Evolutionary conservation across 1,140 invertebrate genomes (phyloP).

Genomic region (Charaxes varanes): DNA sequence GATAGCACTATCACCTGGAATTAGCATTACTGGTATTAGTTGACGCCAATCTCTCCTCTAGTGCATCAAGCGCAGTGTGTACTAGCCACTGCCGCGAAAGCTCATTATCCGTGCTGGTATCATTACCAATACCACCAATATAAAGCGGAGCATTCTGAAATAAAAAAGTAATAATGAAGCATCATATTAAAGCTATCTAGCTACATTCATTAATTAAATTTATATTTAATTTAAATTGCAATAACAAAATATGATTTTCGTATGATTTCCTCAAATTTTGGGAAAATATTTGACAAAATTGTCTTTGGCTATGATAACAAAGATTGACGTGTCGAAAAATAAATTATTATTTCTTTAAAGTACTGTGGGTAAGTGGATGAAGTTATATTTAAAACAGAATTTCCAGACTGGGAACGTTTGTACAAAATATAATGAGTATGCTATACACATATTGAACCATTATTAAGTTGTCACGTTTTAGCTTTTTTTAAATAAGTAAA

Average conservation of each 20-base stretch:
- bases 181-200: neutral
- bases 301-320: constrained; percentile 24
- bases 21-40: too few species aligned
- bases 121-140: constrained; percentile 86
- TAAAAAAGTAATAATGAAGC: constrained; percentile 11
- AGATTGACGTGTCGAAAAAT: constrained; percentile 3
- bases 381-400: too few species aligned
- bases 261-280: neutral
- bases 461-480: too few species aligned
- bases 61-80: constrained; percentile 94
- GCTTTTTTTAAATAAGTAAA: too few species aligned
- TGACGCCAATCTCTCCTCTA: constrained; percentile 91
- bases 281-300: constrained; percentile 4
- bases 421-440: too few species aligned
- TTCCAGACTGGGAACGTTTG: too few species aligned
- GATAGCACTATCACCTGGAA: too few species aligned
- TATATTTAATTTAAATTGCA: too few species aligned
- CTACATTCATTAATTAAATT: neutral
- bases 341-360: neutral
- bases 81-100: constrained; percentile 90
- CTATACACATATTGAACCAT: too few species aligned
- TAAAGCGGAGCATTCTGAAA: constrained; percentile 93
- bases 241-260: too few species aligned
- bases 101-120: constrained; percentile 85
- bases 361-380: too few species aligned